A percentile compares a stretch with the other conserved stretches of the same genome.
These are phyloP conservation scores for Vulpes lagopus DNA, from an alignment of 2,113 vertebrate genomes.

Conservation along the genomic window DNA sequence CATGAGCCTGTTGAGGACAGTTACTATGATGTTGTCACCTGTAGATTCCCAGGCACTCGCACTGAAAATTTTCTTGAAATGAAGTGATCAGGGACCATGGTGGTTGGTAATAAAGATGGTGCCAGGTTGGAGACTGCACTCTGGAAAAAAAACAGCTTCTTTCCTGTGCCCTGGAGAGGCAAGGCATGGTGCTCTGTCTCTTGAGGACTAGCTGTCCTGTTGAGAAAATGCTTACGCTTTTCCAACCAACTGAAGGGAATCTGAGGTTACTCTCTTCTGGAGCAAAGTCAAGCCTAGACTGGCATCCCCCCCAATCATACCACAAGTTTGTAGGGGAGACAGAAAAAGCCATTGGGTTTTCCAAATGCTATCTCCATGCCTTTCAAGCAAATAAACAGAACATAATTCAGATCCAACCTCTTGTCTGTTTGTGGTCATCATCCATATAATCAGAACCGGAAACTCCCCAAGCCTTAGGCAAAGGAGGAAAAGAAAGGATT, in stretches of 20 bases:
- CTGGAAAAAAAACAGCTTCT: constrained; percentile 50
- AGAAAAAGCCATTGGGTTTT: constrained; percentile 84
- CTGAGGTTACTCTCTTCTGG: constrained; percentile 86
- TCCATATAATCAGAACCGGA: constrained; percentile 80
- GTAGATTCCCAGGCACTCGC: neutral
- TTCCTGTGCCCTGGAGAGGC: constrained; percentile 33
- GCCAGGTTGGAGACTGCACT: neutral
- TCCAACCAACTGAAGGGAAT: constrained; percentile 77
- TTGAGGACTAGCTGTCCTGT: constrained; percentile 34
- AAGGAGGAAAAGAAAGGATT: constrained; percentile 82
- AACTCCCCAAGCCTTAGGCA: constrained; percentile 80
- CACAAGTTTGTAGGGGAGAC: constrained; percentile 85
- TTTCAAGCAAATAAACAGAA: constrained; percentile 83
- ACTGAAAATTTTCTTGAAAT: neutral
- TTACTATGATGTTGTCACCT: neutral
- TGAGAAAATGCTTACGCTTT: constrained; percentile 80
- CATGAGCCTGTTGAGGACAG: neutral
- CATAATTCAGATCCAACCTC: constrained; percentile 75
- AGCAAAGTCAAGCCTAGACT: constrained; percentile 86
- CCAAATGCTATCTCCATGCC: constrained; percentile 78
- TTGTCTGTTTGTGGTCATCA: constrained; percentile 83
- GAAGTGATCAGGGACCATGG: neutral
- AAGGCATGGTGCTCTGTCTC: neutral
- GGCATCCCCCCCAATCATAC: constrained; percentile 86
- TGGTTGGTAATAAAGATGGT: neutral